Evolutionary conservation across 2,888 invertebrate genomes (phyloP).

Genomic region (Chydorus sphaericus): DNA sequence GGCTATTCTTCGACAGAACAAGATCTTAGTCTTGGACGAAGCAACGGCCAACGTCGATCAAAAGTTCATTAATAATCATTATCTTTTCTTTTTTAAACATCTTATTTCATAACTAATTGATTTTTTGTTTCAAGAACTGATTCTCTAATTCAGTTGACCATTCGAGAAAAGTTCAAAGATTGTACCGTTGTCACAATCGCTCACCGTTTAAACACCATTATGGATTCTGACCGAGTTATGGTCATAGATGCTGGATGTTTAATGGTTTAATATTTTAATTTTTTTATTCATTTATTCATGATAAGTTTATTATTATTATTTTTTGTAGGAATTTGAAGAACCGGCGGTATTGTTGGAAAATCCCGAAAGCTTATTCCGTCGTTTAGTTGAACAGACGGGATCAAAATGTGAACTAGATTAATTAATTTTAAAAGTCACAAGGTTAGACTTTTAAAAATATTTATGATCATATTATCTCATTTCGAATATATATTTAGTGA

Average conservation of each 20-base stretch:
- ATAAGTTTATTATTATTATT: not conserved
- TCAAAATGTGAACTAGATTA: conserved; percentile 45
- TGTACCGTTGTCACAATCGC: conserved; percentile 85
- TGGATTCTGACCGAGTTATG: conserved; percentile 77
- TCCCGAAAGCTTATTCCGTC: conserved; percentile 43
- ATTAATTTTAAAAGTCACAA: no score
- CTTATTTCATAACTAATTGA: not conserved
- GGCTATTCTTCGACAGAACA: conserved; percentile 68
- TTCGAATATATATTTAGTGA: conserved; percentile 45
- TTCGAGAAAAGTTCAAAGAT: conserved; percentile 56
- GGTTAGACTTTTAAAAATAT: no score
- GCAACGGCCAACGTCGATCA: conserved; percentile 91
- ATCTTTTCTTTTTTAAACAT: no score
- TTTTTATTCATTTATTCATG: no score
- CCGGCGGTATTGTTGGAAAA: conserved; percentile 50
- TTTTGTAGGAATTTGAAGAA: conserved; percentile 49
- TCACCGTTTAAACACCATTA: conserved; percentile 78
- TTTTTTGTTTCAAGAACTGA: conserved; percentile 45
- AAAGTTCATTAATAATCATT: conserved; percentile 42
- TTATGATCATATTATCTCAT: no score
- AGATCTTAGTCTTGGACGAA: conserved; percentile 75
- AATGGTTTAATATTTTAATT: no score
- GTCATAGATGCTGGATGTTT: conserved; percentile 70
- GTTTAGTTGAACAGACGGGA: conserved; percentile 54
- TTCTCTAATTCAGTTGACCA: conserved; percentile 66